A percentile compares a stretch with the other conserved stretches of the same genome.
These are phyloP conservation scores for Micromussa lordhowensis DNA, from an alignment of 92 coral and sea anemone genomes.

Conservation along the genomic window DNA sequence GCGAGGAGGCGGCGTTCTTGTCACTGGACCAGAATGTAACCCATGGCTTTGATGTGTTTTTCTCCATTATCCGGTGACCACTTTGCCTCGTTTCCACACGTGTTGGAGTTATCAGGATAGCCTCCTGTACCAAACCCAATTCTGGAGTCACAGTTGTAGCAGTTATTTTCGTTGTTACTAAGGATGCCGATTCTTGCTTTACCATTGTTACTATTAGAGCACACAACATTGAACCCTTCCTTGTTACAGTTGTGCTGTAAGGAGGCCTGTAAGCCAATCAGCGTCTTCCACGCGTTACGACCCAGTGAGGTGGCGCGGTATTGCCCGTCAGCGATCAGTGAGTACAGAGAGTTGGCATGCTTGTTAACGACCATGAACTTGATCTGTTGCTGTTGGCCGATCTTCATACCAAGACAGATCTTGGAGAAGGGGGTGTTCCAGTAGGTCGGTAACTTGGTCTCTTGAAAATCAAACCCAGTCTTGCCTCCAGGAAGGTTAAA, in stretches of 20 bases:
- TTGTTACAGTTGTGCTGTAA: background rate
- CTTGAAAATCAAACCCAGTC: constrained; percentile 5
- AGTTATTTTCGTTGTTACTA: too few species aligned
- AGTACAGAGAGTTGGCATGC: background rate
- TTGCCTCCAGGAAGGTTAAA: too few species aligned
- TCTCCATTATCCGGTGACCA: too few species aligned
- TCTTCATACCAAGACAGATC: constrained; percentile 28
- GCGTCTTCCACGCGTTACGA: background rate
- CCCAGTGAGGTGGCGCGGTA: background rate
- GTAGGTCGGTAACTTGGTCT: constrained; percentile 30
- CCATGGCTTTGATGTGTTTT: too few species aligned
- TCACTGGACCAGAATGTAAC: too few species aligned
- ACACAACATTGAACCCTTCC: background rate
- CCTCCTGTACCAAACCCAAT: too few species aligned
- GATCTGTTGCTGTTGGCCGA: background rate
- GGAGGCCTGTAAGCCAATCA: background rate
- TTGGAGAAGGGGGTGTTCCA: constrained; percentile 22
- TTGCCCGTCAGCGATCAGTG: constrained; percentile 3
- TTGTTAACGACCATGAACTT: background rate
- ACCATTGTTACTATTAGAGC: too few species aligned
- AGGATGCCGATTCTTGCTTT: too few species aligned
- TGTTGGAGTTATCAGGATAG: too few species aligned
- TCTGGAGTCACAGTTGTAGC: too few species aligned
- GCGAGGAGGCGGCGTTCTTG: too few species aligned
- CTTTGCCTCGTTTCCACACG: too few species aligned